Percentiles rank a stretch among this genome's conserved stretches.
phyloP scores from a whole-genome alignment of 2,888 invertebrate genomes.

The Pyralis farinalis region DNA sequence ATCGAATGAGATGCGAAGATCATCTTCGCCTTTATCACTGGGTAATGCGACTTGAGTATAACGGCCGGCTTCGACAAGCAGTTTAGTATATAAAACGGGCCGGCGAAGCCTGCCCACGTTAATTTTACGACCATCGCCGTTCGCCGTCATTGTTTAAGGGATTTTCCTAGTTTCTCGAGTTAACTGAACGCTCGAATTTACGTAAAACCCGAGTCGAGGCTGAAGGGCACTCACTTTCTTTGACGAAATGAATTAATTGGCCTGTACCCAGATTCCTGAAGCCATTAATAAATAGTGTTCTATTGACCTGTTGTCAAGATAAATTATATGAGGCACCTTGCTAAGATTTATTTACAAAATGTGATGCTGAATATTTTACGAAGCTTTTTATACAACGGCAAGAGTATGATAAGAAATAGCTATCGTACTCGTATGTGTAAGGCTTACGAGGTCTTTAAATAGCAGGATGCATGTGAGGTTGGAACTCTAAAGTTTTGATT shows the following conservation, averaged over 20 bases:
- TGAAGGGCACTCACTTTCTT: constrained; percentile 14
- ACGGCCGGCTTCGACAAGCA: constrained; percentile 37
- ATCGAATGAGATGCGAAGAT: constrained; percentile 11
- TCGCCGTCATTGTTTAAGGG: constrained; percentile 29
- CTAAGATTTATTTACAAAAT: constrained; percentile 21
- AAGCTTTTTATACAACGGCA: too few species aligned
- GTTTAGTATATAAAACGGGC: constrained; percentile 23
- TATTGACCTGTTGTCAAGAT: not conserved
- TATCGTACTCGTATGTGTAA: too few species aligned
- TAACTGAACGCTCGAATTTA: constrained; percentile 15
- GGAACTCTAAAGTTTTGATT: too few species aligned
- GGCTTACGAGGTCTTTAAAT: too few species aligned
- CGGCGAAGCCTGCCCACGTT: constrained; percentile 11
- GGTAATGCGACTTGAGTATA: constrained; percentile 33
- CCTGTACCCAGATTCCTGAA: constrained; percentile 13
- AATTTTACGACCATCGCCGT: constrained; percentile 28
- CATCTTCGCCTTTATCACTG: constrained; percentile 30
- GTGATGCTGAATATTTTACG: not conserved
- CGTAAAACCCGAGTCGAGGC: constrained; percentile 14
- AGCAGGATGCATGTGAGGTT: too few species aligned
- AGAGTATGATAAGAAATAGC: too few species aligned
- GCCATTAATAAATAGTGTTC: constrained; percentile 15
- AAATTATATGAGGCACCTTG: not conserved
- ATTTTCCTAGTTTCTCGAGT: constrained; percentile 19
- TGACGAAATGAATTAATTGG: constrained; percentile 17